phyloP scores from a whole-genome alignment of 2,113 vertebrate genomes.

The Parus major region DNA sequence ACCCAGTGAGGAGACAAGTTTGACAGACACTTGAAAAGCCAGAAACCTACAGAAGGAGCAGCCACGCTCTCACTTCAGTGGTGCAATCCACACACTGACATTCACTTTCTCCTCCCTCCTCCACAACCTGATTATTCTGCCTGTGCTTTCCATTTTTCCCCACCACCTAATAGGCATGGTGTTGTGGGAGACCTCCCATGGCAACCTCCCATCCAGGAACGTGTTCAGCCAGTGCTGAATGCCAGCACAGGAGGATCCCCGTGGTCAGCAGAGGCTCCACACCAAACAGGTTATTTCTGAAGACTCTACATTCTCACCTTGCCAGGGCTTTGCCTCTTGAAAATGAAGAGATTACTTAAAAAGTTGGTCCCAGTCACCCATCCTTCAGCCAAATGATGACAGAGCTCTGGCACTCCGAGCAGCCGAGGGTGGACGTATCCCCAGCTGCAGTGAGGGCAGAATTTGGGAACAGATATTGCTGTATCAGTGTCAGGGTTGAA shows the following conservation, averaged over 20 bases:
- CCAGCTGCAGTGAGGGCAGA: constrained; percentile 78
- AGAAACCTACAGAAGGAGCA: not conserved
- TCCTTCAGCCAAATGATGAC: constrained; percentile 88
- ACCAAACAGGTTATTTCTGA: not conserved
- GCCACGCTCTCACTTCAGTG: not conserved
- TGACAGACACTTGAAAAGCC: not conserved
- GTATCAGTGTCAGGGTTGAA: not conserved
- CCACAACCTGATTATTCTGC: not conserved
- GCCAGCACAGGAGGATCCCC: not conserved
- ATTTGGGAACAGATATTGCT: not conserved
- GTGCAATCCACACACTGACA: not conserved
- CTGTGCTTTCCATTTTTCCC: not conserved
- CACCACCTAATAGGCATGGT: accelerated
- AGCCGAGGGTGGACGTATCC: constrained; percentile 90
- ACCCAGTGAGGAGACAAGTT: not conserved
- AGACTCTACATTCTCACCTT: constrained; percentile 79
- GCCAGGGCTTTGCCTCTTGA: constrained; percentile 89
- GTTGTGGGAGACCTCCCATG: not conserved
- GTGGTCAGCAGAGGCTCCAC: not conserved
- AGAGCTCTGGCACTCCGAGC: constrained; percentile 91
- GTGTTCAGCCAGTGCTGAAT: not conserved
- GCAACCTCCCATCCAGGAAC: not conserved
- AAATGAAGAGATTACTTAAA: constrained; percentile 77
- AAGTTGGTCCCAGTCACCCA: constrained; percentile 85
- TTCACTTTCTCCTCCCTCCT: not conserved